These are phyloP conservation scores for Ostrea denselamellosa DNA, from an alignment of 1,140 invertebrate species.

Conservation along the genomic window DNA sequence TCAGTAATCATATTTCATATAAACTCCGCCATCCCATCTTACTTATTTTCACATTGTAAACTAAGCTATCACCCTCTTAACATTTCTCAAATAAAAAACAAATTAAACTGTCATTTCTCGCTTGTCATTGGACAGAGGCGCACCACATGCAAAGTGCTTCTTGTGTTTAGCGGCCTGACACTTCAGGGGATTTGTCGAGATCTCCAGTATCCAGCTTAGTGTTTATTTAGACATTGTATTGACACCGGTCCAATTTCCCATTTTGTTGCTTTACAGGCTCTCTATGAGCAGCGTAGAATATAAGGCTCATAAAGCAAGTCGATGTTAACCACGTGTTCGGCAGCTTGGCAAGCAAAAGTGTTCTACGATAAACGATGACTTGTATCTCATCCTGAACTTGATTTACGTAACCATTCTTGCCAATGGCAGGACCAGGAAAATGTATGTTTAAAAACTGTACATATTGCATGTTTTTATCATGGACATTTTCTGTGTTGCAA, in stretches of 20 bases:
- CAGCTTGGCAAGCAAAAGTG: constrained; percentile 35
- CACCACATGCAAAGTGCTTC: constrained; percentile 40
- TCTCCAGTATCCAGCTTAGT: background rate
- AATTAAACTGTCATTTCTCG: constrained; percentile 45
- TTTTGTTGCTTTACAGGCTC: constrained; percentile 37
- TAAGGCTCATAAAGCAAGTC: constrained; percentile 9
- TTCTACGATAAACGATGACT: constrained; percentile 21
- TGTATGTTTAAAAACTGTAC: background rate
- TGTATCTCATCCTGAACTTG: constrained; percentile 28
- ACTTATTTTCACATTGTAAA: constrained; percentile 44
- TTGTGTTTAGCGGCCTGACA: constrained; percentile 43
- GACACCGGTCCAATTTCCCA: constrained; percentile 42
- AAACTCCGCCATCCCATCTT: background rate
- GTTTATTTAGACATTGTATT: constrained; percentile 45
- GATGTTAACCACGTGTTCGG: constrained; percentile 38
- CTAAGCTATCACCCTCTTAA: constrained; percentile 47
- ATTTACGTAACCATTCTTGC: constrained; percentile 35
- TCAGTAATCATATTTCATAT: constrained; percentile 30
- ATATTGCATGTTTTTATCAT: constrained; percentile 36
- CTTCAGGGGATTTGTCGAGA: constrained; percentile 6
- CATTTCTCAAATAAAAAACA: constrained; percentile 49
- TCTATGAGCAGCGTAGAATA: constrained; percentile 28
- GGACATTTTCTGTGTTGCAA: constrained; percentile 6
- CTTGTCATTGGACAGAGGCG: constrained; percentile 29
- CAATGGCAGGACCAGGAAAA: constrained; percentile 14